Base-by-base conservation (phyloP, 1,140 invertebrate species). In the Thaumetopoea pityocampa region DNA sequence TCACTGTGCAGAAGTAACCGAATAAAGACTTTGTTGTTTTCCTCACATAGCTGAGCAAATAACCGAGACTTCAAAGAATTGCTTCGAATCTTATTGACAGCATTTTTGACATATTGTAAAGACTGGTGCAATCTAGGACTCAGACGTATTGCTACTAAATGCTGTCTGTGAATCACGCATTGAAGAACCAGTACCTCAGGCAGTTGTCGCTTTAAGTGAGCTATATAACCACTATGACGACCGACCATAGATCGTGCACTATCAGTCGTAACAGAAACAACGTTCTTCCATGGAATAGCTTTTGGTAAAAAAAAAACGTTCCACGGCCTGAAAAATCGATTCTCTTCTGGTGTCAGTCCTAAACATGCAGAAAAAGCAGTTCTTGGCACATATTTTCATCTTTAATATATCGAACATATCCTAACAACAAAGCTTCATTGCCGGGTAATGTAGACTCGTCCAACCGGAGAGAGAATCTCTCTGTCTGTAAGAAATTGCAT, bases 341-440 rank as follows among this genome's bases (percentile, higher is more conserved):
- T 3, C n/a, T 4, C n/a, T n/a, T 24, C 23, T 24, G 3, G 23
- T 24, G 9, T 24, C 23, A 24, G 3, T n/a, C n/a, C 3, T 24
- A 24, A 24, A 4, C 18, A 19, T 19, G 18, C 7, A 4, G 18
- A 19, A 19, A 19, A 19, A 19, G 18, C 18, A 19, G 18, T 19
- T 24, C n/a, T 24, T 24, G n/a, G 23, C 23, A 8, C 23, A 24
- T 24, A 24, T 24, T 24, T 24, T 24, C 23, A 24, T 24, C n/a
- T 24, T 24, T 24, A 24, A 4, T 24, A n/a, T 24, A 24, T 24
- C 3, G n/a, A 24, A 24, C 23, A 3, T 24, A 24, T 24, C 3
- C 23, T 24, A 24, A 24, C n/a, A 24, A 24, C n/a, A 24, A n/a
- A 24, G n/a, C 23, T 24, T n/a, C 4, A 24, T 24, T 24, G 4